Conservation (phyloP, 2,888 invertebrate species). For the Gymnosoma rotundatum region DNA sequence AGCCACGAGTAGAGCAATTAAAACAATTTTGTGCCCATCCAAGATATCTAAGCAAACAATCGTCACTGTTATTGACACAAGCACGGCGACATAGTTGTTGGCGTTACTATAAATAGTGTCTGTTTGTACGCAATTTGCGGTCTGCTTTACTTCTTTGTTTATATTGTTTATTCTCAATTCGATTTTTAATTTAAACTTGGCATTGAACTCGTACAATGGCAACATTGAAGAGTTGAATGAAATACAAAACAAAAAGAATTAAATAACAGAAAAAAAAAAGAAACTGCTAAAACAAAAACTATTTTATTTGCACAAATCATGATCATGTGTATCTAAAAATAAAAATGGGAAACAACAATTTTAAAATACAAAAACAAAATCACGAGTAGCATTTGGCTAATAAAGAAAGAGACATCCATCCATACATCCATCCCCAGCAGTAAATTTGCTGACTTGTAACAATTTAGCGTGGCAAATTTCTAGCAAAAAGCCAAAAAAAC, state of each 20-base stretch:
- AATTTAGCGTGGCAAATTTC: constrained; percentile 3
- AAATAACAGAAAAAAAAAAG: constrained; percentile 4
- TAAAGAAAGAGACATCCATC: neutral
- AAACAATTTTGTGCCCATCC: neutral
- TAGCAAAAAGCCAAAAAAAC: neutral
- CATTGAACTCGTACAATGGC: constrained; percentile 81
- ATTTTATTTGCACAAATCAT: constrained; percentile 49
- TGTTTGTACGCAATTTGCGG: constrained; percentile 40
- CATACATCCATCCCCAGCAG: neutral
- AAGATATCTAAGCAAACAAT: neutral
- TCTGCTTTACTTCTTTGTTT: constrained; percentile 14
- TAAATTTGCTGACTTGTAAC: constrained; percentile 13
- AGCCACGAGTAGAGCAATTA: neutral
- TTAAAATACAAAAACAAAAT: constrained; percentile 13
- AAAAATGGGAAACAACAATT: constrained; percentile 13
- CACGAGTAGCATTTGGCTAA: constrained; percentile 29
- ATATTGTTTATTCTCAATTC: constrained; percentile 22
- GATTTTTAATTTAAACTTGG: constrained; percentile 76
- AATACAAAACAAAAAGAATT: constrained; percentile 23
- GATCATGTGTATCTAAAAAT: constrained; percentile 54
- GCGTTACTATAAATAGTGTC: neutral
- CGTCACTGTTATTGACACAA: neutral
- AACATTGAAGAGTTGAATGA: constrained; percentile 71
- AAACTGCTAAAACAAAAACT: constrained; percentile 38
- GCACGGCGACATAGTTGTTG: constrained; percentile 12